Conservation (phyloP, 2,113 vertebrate genomes). For the Alethe diademata region DNA sequence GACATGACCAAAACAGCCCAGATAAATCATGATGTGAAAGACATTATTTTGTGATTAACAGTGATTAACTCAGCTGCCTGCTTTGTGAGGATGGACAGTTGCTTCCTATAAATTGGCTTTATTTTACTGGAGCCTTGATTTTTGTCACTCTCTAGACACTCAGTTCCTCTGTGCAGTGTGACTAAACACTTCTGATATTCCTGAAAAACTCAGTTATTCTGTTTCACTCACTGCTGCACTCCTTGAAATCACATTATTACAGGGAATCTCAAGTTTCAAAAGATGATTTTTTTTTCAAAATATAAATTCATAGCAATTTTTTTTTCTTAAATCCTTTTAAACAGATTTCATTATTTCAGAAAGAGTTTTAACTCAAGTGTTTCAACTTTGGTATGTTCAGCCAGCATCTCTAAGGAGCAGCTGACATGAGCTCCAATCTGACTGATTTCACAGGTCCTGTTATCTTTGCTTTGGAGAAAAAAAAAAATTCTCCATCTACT, state of each 20-base stretch:
- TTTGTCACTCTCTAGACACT: background rate
- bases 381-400: background rate
- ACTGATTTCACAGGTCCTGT: background rate
- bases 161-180: background rate
- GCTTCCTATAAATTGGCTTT: background rate
- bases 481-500: background rate
- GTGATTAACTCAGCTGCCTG: background rate
- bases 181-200: background rate
- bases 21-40: background rate
- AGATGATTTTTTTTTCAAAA: background rate
- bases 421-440: background rate
- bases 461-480: background rate
- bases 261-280: background rate
- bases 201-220: background rate
- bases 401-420: background rate
- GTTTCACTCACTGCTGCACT: background rate
- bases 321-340: background rate
- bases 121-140: background rate
- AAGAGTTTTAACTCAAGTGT: background rate
- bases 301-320: background rate
- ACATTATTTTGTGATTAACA: background rate
- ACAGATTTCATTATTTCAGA: background rate
- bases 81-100: background rate
- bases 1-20: background rate
- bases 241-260: background rate